Percentiles rank a stretch among this genome's conserved stretches.
These are phyloP conservation scores for Diplogasteroides magnus DNA, from an alignment of 1,140 invertebrate species.

Conservation along the genomic window DNA sequence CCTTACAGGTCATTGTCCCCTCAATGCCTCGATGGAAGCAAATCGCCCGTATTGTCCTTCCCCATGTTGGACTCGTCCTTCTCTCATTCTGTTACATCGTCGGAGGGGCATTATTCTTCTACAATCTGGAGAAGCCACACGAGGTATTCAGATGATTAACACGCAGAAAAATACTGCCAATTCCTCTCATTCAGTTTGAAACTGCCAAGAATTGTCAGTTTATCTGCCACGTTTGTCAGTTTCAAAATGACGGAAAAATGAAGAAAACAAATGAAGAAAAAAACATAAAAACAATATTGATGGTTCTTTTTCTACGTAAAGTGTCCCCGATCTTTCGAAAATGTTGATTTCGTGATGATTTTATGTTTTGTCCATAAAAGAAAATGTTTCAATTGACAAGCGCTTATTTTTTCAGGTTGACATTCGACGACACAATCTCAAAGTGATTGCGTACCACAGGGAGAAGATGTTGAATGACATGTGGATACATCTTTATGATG, in stretches of 20 bases:
- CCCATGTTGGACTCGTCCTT: constrained; percentile 35
- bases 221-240: too few relatives aligned
- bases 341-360: too few relatives aligned
- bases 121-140: constrained; percentile 35
- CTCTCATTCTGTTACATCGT: constrained; percentile 31
- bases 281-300: too few relatives aligned
- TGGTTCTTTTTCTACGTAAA: neutral
- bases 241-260: constrained; percentile 5
- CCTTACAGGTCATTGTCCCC: constrained; percentile 26
- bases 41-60: constrained; percentile 34
- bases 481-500: neutral
- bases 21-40: constrained; percentile 34
- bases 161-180: too few relatives aligned
- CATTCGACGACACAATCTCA: constrained; percentile 4
- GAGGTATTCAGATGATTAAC: constrained; percentile 22
- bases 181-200: neutral
- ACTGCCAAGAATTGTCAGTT: too few relatives aligned
- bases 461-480: neutral
- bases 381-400: too few relatives aligned
- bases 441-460: neutral
- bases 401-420: constrained; percentile 3
- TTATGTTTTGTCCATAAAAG: too few relatives aligned
- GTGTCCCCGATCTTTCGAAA: constrained; percentile 7
- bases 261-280: constrained; percentile 5
- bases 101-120: constrained; percentile 32